A percentile compares a stretch with the other conserved stretches of the same genome.
These are phyloP conservation scores for Scarus forsteni DNA, from an alignment of 2,797 vertebrate species.

Conservation along the genomic window DNA sequence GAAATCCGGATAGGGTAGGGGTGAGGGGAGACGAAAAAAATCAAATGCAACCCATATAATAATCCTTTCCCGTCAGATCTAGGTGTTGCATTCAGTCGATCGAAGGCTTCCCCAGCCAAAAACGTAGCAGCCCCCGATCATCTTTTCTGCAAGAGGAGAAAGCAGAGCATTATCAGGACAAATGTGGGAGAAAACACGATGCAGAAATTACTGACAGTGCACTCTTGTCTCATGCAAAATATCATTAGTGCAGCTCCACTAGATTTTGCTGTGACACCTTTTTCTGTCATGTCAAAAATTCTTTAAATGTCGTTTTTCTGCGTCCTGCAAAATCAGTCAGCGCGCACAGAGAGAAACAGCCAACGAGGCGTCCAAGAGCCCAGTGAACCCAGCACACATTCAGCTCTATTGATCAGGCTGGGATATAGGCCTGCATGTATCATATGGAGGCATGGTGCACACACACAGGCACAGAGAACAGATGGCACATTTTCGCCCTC, in stretches of 20 bases:
- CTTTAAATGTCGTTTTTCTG: slow-evolving; percentile 32
- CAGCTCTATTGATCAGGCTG: slow-evolving; percentile 71
- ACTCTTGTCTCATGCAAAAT: slow-evolving; percentile 21
- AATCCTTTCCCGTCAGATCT: slow-evolving; percentile 80
- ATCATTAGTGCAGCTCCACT: slow-evolving; percentile 44
- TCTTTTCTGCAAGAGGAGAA: slow-evolving; percentile 82
- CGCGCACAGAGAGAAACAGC: slow-evolving; percentile 41
- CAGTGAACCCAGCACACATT: slow-evolving; percentile 49
- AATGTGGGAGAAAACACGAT: slow-evolving; percentile 17
- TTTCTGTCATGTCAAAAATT: slow-evolving; percentile 24
- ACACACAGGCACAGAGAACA: slow-evolving; percentile 20
- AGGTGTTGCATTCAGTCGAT: slow-evolving; percentile 82
- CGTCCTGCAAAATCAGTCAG: slow-evolving; percentile 36
- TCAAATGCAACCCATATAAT: slow-evolving; percentile 86
- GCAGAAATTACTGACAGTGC: slow-evolving; percentile 32
- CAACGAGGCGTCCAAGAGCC: slow-evolving; percentile 49
- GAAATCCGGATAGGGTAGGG: slow-evolving; percentile 77
- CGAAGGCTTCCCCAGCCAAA: slow-evolving; percentile 79
- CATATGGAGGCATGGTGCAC: slow-evolving; percentile 49
- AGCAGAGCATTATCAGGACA: slow-evolving; percentile 43
- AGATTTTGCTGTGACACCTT: slow-evolving; percentile 23
- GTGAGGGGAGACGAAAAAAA: slow-evolving; percentile 60
- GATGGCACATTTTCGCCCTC: slow-evolving; percentile 4
- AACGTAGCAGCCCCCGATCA: slow-evolving; percentile 82
- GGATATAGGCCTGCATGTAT: slow-evolving; percentile 56